Conservation (phyloP, 37 sponge, comb jelly and placozoan genomes). For the Chondrosia reniformis region DNA sequence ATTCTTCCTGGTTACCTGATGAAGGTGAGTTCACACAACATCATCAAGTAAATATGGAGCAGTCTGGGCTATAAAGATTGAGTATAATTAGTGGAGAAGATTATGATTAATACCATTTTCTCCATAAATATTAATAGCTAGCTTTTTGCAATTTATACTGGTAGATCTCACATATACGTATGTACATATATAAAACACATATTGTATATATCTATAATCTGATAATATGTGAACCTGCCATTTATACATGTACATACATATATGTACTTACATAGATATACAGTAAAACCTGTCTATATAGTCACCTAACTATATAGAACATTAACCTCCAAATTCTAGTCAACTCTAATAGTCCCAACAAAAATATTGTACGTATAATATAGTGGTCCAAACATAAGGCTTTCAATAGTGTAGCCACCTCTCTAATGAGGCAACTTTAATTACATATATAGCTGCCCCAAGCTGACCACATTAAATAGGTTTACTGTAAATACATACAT, state of each 20-base stretch:
- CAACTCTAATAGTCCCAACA: too few relatives aligned
- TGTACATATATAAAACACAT: slow-evolving; percentile 14
- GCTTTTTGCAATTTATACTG: too few relatives aligned
- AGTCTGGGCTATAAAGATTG: neutral
- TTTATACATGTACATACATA: slow-evolving; percentile 18
- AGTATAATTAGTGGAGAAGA: neutral
- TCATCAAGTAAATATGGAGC: neutral
- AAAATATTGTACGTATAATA: too few relatives aligned
- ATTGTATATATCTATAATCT: neutral
- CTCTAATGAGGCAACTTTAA: too few relatives aligned
- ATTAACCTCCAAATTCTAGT: too few relatives aligned
- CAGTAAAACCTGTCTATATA: neutral
- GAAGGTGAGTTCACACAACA: slow-evolving; percentile 26
- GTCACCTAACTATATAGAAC: too few relatives aligned
- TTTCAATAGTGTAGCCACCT: too few relatives aligned
- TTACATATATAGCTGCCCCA: too few relatives aligned
- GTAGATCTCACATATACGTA: neutral
- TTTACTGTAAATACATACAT: neutral
- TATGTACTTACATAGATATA: neutral
- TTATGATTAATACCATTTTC: neutral
- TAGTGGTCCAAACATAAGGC: too few relatives aligned
- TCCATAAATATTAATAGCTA: too few relatives aligned
- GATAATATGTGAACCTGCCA: neutral
- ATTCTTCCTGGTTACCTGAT: slow-evolving; percentile 58
- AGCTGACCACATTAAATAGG: too few relatives aligned